Evolutionary conservation across 2,888 invertebrate genomes (phyloP).

Genomic region (Copidosoma aretas): DNA sequence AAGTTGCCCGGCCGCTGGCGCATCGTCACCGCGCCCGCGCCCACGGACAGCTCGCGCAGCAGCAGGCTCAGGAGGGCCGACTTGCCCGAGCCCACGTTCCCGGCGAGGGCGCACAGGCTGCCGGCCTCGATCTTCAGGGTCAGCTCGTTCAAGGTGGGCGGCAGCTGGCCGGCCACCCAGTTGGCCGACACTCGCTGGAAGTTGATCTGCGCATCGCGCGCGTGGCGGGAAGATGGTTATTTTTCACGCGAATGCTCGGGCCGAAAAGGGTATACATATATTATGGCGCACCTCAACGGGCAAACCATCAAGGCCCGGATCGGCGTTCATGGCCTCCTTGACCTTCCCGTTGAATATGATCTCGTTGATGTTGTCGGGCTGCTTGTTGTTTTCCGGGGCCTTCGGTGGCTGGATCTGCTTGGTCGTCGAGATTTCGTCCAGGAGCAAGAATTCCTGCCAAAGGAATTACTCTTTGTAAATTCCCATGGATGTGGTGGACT

Average conservation of each 20-base stretch:
- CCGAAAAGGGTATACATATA: not conserved
- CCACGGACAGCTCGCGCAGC: constrained; percentile 62
- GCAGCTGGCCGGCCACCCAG: constrained; percentile 52
- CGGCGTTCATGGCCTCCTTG: not conserved
- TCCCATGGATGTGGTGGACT: too few species aligned
- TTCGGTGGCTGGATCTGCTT: constrained; percentile 15
- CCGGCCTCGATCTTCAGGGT: constrained; percentile 61
- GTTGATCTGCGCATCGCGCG: constrained; percentile 50
- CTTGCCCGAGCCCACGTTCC: constrained; percentile 75
- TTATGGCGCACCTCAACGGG: constrained; percentile 20
- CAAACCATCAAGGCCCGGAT: not conserved
- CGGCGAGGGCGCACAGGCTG: constrained; percentile 67
- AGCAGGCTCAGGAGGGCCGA: constrained; percentile 62
- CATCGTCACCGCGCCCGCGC: constrained; percentile 57
- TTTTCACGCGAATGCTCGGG: not conserved
- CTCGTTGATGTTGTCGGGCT: constrained; percentile 1
- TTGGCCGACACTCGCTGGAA: constrained; percentile 54
- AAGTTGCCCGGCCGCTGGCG: constrained; percentile 32
- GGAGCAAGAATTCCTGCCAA: constrained; percentile 49
- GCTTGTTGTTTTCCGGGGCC: not conserved
- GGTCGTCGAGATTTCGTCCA: constrained; percentile 50
- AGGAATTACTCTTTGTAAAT: not conserved
- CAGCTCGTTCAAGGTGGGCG: constrained; percentile 63
- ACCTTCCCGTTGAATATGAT: not conserved
- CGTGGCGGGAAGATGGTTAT: too few species aligned